These are phyloP conservation scores for Lytechinus variegatus DNA, from an alignment of 35 echinoderm and acorn worm genomes.

Conservation along the genomic window DNA sequence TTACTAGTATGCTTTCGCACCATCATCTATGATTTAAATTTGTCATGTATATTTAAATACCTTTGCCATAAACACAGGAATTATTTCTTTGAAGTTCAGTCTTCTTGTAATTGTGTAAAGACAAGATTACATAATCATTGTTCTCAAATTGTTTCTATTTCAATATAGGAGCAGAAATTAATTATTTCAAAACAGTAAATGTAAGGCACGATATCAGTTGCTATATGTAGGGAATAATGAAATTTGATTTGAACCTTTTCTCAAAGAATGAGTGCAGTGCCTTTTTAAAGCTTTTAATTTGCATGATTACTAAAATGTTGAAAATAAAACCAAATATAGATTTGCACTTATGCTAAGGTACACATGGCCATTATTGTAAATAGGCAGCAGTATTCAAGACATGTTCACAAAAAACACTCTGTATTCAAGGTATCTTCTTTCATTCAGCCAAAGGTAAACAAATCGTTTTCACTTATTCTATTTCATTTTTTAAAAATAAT, in stretches of 20 bases:
- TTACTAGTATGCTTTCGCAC: too few species aligned
- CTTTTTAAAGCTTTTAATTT: background rate
- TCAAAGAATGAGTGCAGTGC: background rate
- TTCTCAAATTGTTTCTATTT: background rate
- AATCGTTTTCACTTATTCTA: background rate
- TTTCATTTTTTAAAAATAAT: background rate
- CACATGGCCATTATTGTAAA: background rate
- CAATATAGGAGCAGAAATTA: background rate
- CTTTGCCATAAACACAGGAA: too few species aligned
- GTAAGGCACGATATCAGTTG: background rate
- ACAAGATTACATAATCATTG: too few species aligned
- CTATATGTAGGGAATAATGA: background rate
- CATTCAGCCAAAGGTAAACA: background rate
- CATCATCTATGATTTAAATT: too few species aligned
- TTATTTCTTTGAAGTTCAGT: too few species aligned
- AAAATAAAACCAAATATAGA: background rate
- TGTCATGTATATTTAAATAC: too few species aligned
- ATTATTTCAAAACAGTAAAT: background rate
- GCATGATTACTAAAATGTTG: background rate
- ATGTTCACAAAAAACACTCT: background rate
- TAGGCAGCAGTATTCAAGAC: background rate
- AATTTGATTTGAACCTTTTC: background rate
- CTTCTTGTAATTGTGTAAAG: too few species aligned
- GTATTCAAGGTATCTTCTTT: background rate
- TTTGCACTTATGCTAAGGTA: background rate